Evolutionary conservation across 2,888 invertebrate species (phyloP).

Genomic region (Salticus scenicus): DNA sequence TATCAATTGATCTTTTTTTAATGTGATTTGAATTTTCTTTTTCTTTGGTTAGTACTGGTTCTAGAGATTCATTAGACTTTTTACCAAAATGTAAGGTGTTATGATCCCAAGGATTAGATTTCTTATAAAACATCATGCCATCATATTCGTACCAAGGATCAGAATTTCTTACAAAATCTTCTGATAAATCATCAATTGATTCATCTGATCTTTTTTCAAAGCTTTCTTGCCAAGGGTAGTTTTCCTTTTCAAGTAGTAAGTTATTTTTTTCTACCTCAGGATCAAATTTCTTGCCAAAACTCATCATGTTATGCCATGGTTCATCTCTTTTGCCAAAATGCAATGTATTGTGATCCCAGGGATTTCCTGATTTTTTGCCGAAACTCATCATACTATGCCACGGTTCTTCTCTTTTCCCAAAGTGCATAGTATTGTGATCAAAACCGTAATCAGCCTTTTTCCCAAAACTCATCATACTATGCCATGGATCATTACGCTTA

Average conservation of each 20-base stretch:
- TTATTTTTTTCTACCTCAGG: conserved; percentile 18
- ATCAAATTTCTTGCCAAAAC: conserved; percentile 30
- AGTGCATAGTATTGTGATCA: conserved; percentile 26
- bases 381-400: conserved; percentile 19
- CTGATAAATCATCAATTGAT: background rate
- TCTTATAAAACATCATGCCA: conserved; percentile 43
- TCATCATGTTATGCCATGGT: conserved; percentile 36
- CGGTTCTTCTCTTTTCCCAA: conserved; percentile 23
- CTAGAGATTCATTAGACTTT: background rate
- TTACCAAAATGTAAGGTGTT: conserved; percentile 46
- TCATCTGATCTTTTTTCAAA: conserved; percentile 7
- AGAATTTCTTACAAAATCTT: background rate
- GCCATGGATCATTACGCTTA: conserved; percentile 48
- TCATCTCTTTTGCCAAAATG: conserved; percentile 58
- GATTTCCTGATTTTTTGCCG: conserved; percentile 13
- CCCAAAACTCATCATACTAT: conserved; percentile 36
- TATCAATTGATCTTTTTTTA: background rate
- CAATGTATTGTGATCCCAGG: conserved; percentile 45
- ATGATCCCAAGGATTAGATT: conserved; percentile 18
- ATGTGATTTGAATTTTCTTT: background rate
- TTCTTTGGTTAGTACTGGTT: background rate
- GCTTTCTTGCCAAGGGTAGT: conserved; percentile 25
- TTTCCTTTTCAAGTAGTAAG: conserved; percentile 44
- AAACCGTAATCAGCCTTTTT: conserved; percentile 18
- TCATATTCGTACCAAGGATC: conserved; percentile 6